These are phyloP conservation scores for Scolopax bukidnonensis DNA, from an alignment of 2,797 vertebrate genomes.

Conservation along the genomic window DNA sequence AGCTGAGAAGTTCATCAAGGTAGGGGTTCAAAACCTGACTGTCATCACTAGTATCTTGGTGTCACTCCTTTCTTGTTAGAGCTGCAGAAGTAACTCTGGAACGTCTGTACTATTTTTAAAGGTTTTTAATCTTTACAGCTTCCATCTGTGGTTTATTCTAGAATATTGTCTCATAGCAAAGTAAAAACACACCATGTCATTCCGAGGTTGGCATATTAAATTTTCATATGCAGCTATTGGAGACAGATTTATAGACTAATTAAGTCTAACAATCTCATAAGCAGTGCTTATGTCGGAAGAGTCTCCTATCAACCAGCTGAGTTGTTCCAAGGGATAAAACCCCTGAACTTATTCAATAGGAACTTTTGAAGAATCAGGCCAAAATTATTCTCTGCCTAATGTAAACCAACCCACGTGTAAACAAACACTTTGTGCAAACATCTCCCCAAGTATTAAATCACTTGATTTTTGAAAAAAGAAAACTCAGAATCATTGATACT, in stretches of 20 bases:
- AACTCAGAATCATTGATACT: not conserved
- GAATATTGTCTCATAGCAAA: not conserved
- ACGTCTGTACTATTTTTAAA: not conserved
- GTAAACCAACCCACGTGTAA: not conserved
- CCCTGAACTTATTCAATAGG: not conserved
- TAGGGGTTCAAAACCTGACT: not conserved
- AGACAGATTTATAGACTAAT: constrained; percentile 52
- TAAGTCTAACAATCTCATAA: constrained; percentile 1
- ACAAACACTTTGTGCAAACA: not conserved
- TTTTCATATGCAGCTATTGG: not conserved
- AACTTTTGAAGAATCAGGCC: not conserved
- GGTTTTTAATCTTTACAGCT: not conserved
- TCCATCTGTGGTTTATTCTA: not conserved
- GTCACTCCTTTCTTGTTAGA: not conserved
- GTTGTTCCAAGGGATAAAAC: not conserved
- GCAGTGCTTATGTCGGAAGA: not conserved
- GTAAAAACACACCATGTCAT: not conserved
- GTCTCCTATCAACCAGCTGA: not conserved
- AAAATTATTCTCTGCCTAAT: not conserved
- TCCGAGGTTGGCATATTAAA: not conserved
- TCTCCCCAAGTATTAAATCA: not conserved
- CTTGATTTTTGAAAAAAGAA: not conserved
- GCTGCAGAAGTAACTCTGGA: not conserved
- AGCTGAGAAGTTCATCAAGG: not conserved
- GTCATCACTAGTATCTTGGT: fast-evolving